phyloP scores from a whole-genome alignment of 1,140 invertebrate genomes.

The Papilio glaucus region DNA sequence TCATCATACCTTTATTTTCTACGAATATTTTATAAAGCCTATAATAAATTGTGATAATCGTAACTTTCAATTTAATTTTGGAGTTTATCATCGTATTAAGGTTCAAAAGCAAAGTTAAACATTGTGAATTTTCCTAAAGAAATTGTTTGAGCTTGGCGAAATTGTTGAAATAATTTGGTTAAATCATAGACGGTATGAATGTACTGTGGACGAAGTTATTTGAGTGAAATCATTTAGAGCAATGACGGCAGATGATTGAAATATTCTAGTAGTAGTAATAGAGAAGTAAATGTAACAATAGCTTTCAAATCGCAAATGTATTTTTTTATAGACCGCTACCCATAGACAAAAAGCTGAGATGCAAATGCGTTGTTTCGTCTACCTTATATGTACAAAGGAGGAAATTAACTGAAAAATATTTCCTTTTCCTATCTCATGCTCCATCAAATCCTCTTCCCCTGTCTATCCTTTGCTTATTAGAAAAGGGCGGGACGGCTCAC shows the following conservation, averaged over 20 bases:
- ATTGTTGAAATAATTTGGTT: constrained; percentile 12
- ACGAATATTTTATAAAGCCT: neutral
- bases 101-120: neutral
- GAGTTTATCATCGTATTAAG: neutral
- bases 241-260: neutral
- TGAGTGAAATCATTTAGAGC: neutral
- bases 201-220: constrained; percentile 5
- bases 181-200: neutral
- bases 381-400: no score
- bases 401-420: no score
- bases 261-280: neutral
- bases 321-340: no score
- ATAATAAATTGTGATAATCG: neutral
- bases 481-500: no score
- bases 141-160: neutral
- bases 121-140: neutral
- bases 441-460: no score
- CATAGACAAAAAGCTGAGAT: no score
- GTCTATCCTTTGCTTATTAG: no score
- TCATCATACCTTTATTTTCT: no score
- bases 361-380: no score
- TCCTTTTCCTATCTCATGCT: no score
- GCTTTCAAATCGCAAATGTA: neutral
- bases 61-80: neutral
- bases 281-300: neutral